Base-by-base conservation (phyloP, 2,797 vertebrate species). In the Halcyon badia region DNA sequence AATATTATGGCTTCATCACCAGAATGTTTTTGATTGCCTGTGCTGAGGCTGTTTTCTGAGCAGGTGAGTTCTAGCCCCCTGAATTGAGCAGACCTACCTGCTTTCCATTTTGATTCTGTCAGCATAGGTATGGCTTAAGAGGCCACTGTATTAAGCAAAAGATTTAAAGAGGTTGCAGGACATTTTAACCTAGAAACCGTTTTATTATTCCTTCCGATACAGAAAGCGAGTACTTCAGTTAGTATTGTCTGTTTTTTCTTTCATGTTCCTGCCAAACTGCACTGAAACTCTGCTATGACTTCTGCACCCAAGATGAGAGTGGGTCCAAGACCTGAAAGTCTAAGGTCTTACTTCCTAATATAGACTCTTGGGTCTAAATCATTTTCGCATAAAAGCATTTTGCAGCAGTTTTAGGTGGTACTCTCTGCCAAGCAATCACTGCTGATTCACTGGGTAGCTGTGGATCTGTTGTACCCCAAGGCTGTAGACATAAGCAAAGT, bases 1-100 rank as follows among this genome's bases (percentile, higher is more conserved):
- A 7, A 20, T 81, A 46, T 61, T 88, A 81, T 28, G 46, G 54
- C 76, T 87, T 88, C 71, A 60, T 94, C 96, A 94, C 65, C 39
- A 42, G 22, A 6, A 44, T 57, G 28, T 0, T 66, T 88, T 46
- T 75, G 15, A 33, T 51, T 76, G 42, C 15, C 41, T 56, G 14
- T 58, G 24, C 46, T 69, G 14, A 69, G 18, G 65, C 12, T 92
- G 75, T 92, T 94, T 94, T 89, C 69, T n/a, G 54, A 80, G n/a
- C 25, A 62, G 33, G 41, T 6, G 48, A 44, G 26, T 70, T 85
- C 58, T 39, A 82, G 25, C 26, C 17, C 58, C 10, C 14, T 54
- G n/a, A 77, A 42, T 79, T 77, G 83, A 86, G 65, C 73, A 92
- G 66, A 86, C 11, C 10, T 80, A 52, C 26, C 57, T 89, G 22